Evolutionary conservation across 37 sponge, comb jelly and placozoan genomes (phyloP), one percentile per base, ranked within the genome.

Genomic region (Axinella damicornis): DNA sequence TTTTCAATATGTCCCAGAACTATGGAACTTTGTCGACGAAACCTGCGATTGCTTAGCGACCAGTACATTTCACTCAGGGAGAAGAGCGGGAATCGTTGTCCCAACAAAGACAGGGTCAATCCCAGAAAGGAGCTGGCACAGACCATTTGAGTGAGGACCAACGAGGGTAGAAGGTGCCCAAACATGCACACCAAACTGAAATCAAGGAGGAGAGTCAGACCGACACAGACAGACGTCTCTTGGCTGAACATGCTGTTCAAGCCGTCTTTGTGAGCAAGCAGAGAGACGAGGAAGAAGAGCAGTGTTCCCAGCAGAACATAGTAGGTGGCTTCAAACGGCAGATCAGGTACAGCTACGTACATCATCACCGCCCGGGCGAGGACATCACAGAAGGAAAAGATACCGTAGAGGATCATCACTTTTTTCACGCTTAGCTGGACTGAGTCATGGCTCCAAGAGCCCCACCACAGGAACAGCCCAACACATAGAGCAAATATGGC

Each of bases 381-480:
- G 53, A 87, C 1, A 31, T 80, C 75, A 37, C 81, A 73, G 22
- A 32, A 5, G 0, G 30, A 25, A 0, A 67, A 74, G 20, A 80
- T 64, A 0, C 21, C 65, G 37, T 65, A 87, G 24, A 78, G 19
- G 34, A 1, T 24, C 25, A 71, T 11, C 1, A 76, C 53, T 24
- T 40, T 72, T 53, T 71, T 78, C 21, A 69, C 18, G n/a, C 46
- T 71, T 28, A 78, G 53, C 30, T 69, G 36, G 18, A 60, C 53
- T 24, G 53, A 24, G 13, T 56, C 73, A 19, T 17, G 25, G 25
- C 27, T 70, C 61, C 52, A 41, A 11, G 60, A 18, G 18, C 71
- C 72, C 87, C 87, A 86, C 87, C 87, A 86, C 28, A 77, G 22
- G 54, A 64, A 86, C 19, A 57, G 41, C 9, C 87, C 87, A 61